Evolutionary conservation across 2,113 vertebrate genomes (phyloP), one percentile per base, ranked within the genome.

Genomic region (Chloebia gouldiae): DNA sequence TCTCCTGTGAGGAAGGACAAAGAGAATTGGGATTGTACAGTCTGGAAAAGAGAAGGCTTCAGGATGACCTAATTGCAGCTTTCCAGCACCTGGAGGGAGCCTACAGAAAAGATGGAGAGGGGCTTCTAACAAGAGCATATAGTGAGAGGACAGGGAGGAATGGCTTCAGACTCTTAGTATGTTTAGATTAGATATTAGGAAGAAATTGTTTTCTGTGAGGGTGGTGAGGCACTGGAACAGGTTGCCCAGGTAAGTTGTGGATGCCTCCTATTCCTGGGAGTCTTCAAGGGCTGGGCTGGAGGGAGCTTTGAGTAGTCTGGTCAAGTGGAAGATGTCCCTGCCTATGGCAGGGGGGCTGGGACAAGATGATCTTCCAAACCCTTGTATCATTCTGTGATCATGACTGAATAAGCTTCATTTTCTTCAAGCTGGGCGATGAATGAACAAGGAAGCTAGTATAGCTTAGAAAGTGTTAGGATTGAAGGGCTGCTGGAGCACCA

Each of bases 321-420:
- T 73, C 10, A 24, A 30, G 33, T 51, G 77, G 23, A 57, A 57
- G 27, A n/a, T 65, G 15, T 13, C 9, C 15, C 37, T 73, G 33
- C 15, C 60, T 16, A 5, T 28, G 27, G 7, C 19, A 44, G 23
- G 4, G 27, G 6, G 1, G 1, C 6, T 39, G 45, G 28, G 25
- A 47, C 0, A 0, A 16, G 11, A 45, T 68, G 24, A 9, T 60
- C 25, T 53, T 75, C 60, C 45, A 53, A 10, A 40, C 53, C 19
- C 15, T 59, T 51, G 44, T 24, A 0, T 81, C 37, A 44, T 51
- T 51, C 19, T 60, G 16, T 51, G 39, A 21, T 68, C 9, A 6
- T 42, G 35, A 30, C 7, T 84, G 20, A 50, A 23, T 47, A 68
- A 89, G 25, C 8, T 86, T 93, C 1, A 10, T 66, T 86, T 83